Evolutionary conservation across 2,888 invertebrate genomes (phyloP).

Genomic region (Andrena marginata): DNA sequence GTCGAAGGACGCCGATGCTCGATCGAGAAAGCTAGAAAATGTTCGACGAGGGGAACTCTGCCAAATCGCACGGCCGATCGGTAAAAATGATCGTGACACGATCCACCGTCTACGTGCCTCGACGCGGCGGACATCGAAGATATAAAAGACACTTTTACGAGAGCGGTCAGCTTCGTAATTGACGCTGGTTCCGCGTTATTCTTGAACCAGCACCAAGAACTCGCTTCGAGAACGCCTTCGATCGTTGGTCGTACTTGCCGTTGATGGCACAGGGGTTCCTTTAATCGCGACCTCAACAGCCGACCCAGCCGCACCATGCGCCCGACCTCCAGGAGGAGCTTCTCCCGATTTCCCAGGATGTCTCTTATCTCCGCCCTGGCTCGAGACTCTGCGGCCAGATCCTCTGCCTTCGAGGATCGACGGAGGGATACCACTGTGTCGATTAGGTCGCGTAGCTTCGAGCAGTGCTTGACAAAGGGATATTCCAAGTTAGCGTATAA

Average conservation of each 20-base stretch:
- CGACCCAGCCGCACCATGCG: conserved; percentile 90
- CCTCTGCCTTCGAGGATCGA: conserved; percentile 60
- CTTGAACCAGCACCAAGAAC: not conserved
- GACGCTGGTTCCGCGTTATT: not conserved
- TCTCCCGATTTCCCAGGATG: conserved; percentile 88
- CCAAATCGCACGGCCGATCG: conserved; percentile 1
- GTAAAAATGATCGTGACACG: not conserved
- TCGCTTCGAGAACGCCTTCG: not conserved
- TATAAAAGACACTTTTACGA: not conserved
- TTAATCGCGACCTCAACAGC: conserved; percentile 88
- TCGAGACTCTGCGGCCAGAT: conserved; percentile 52
- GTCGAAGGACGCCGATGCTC: not conserved
- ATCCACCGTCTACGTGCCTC: not conserved
- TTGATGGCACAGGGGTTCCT: conserved; percentile 87
- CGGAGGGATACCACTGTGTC: conserved; percentile 85
- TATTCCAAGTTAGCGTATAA: not conserved
- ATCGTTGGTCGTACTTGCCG: conserved; percentile 74
- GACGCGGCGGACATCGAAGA: not conserved
- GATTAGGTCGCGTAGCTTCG: conserved; percentile 87
- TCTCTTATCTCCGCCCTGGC: conserved; percentile 83
- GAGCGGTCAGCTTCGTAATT: not conserved
- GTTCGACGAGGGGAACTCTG: conserved; percentile 13
- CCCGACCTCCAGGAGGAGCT: conserved; percentile 89
- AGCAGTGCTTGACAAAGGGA: conserved; percentile 86
- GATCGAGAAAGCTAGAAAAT: not conserved